Evolutionary conservation across 2,113 vertebrate species (phyloP).

Genomic region (Falcunculus frontatus): DNA sequence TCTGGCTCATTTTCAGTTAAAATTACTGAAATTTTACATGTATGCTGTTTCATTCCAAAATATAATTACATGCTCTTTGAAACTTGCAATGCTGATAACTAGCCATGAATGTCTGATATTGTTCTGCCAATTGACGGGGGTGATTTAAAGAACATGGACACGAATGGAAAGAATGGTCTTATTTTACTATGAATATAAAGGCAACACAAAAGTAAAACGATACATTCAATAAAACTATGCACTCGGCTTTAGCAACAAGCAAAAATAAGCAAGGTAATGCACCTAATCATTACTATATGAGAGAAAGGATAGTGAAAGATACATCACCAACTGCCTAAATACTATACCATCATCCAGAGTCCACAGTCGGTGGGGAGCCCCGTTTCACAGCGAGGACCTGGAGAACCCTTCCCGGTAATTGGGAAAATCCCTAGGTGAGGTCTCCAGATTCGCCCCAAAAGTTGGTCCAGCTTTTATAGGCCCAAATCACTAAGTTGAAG

Average conservation of each 20-base stretch:
- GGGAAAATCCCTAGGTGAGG: neutral
- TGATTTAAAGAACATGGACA: neutral
- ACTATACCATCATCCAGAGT: neutral
- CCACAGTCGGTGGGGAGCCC: neutral
- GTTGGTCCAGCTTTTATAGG: neutral
- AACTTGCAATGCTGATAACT: neutral
- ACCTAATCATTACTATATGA: neutral
- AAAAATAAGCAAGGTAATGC: neutral
- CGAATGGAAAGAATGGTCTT: neutral
- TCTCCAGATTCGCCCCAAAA: neutral
- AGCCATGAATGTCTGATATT: neutral
- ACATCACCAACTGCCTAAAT: neutral
- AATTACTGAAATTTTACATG: neutral
- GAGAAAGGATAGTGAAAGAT: neutral
- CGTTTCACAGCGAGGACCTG: accelerated
- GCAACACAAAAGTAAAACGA: neutral
- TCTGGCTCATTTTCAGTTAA: neutral
- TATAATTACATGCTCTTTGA: neutral
- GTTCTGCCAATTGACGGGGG: neutral
- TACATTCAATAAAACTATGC: neutral
- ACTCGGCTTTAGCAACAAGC: neutral
- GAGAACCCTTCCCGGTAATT: neutral
- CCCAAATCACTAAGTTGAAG: neutral
- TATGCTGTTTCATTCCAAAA: neutral
- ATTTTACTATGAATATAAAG: neutral